Base-by-base conservation (phyloP, 1,140 invertebrate genomes). In the Sarcophaga bullata region DNA sequence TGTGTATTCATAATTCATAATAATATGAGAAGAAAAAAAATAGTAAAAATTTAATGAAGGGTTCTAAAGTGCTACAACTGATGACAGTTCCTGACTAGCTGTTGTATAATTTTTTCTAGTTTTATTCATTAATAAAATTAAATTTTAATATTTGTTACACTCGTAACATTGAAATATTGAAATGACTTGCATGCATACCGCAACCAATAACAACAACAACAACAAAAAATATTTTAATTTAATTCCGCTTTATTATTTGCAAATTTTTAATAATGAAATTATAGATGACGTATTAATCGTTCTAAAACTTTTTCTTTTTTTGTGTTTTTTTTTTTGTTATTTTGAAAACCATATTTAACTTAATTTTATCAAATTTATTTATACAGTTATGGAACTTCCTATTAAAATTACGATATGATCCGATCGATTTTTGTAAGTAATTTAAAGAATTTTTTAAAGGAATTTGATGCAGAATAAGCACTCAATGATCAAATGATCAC, bases 241-340 rank as follows among this genome's bases (percentile, higher is more conserved):
- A 68, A 68, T 68, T 68, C 62, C 62, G 62, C n/a, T 68, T 19
- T 9, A 68, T 68, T 68, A 68, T 68, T 68, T 68, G n/a, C 62
- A 68, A 19, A 68, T 19, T 17, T 17, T 68, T 68, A 17, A 25
- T 17, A 68, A 68, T 19, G 54, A 19, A 68, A 17, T 68, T 37
- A 37, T 68, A 19, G 19, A 68, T 68, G n/a, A 68, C 62, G 62
- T n/a, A 68, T 58, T 15, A n/a, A n/a, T 58, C n/a, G 6, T 58
- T 58, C n/a, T 25, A 25, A 19, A 72, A 9, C 17, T 17, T 25
- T 25, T 72, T 17, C 10, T 6, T 25, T 25, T 19, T 19, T n/a
- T n/a, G n/a, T n/a, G n/a, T n/a, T n/a, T n/a, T 9, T 19, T 25
- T 25, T 3, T 25, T 25, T 72, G n/a, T 25, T 72, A 72, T 72